phyloP scores from a whole-genome alignment of 2,797 vertebrate species.

The Threskiornis aethiopicus region DNA sequence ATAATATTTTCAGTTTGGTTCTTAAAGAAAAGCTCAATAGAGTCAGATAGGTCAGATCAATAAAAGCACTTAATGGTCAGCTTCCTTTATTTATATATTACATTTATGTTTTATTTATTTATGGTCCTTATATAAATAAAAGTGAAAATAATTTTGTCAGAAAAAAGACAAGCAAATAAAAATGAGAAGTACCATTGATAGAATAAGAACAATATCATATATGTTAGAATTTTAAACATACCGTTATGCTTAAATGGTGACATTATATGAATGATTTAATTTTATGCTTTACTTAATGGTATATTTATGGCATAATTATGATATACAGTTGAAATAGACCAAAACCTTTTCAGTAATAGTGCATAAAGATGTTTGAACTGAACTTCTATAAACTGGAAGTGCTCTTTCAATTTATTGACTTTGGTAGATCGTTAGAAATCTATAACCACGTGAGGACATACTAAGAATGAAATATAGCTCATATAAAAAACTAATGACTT shows the following conservation, averaged over 20 bases:
- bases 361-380: neutral
- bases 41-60: neutral
- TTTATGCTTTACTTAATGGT: neutral
- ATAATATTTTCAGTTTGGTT: neutral
- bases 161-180: neutral
- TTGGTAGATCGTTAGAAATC: neutral
- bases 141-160: neutral
- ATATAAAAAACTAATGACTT: neutral
- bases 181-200: neutral
- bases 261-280: neutral
- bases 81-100: neutral
- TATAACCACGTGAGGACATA: neutral
- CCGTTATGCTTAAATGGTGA: neutral
- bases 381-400: neutral
- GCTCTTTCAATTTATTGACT: slow-evolving; percentile 13
- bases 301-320: neutral
- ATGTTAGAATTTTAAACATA: neutral
- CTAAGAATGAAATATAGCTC: neutral
- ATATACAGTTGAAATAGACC: neutral
- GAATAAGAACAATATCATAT: neutral
- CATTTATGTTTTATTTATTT: neutral
- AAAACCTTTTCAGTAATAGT: neutral
- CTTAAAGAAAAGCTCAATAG: neutral
- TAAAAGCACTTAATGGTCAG: neutral
- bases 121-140: neutral